A percentile compares a stretch with the other conserved stretches of the same genome.
These are phyloP conservation scores for Semotilus atromaculatus DNA, from an alignment of 2,797 vertebrate species.

Conservation along the genomic window DNA sequence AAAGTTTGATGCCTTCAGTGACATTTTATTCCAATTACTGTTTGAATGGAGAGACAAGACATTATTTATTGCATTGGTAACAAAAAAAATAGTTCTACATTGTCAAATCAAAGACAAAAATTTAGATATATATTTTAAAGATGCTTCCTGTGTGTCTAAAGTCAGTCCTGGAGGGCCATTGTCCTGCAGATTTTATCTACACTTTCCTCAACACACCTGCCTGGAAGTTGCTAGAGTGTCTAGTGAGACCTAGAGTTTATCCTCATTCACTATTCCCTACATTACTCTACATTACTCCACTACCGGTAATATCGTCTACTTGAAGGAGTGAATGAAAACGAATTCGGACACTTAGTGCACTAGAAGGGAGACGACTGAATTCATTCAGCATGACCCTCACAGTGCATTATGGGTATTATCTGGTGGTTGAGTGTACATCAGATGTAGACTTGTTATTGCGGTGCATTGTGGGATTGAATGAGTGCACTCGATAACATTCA, in stretches of 20 bases:
- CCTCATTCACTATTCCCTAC: neutral
- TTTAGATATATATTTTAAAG: neutral
- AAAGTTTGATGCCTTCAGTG: neutral
- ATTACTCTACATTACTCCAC: no score
- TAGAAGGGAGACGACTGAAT: accelerated
- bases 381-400: neutral
- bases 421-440: neutral
- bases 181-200: no score
- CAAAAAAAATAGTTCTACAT: neutral
- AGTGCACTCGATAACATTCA: neutral
- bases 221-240: no score
- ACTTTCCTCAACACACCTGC: no score
- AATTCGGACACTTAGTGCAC: neutral
- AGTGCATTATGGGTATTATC: neutral
- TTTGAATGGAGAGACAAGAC: neutral
- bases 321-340: neutral
- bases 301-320: no score
- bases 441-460: neutral
- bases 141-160: neutral
- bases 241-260: no score
- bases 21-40: neutral
- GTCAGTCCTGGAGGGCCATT: no score
- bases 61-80: neutral
- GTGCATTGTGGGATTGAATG: neutral
- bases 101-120: neutral